Base-by-base conservation (phyloP, 1,140 invertebrate species). In the Saccostrea glomerata region DNA sequence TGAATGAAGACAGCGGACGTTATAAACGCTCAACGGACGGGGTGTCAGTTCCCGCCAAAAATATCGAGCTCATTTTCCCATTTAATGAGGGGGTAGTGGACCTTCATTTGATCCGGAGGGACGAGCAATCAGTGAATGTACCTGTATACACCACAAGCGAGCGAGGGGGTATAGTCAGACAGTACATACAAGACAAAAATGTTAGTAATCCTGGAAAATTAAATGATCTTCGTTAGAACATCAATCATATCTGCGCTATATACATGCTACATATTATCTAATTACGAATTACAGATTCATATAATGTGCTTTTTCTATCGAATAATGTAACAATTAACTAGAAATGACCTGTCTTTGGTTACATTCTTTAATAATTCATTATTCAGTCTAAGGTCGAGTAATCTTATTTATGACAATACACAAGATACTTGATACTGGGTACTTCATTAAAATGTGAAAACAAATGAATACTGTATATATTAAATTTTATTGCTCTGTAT, bases 41-140 rank as follows among this genome's bases (percentile, higher is more conserved):
- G 12, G 82, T 84, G 47, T 56, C 55, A 23, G 20, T 55, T 55
- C 82, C 82, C 82, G 40, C 82, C 82, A 84, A 54, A 54, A 84
- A 47, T 12, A 54, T 84, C 9, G 23, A 23, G 7, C 36, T 84
- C 82, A 55, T 17, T 23, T 84, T 84, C 55, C 40, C 23, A 11
- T 55, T 84, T 5, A 54, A 84, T 84, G n/a, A 54, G 17, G 55
- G 55, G 30, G n/a, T 30, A 54, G 40, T 84, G 82, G 55, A 54
- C 82, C 82, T 84, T 30, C 82, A 84, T 56, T 25, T 84, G 12
- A 84, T 17, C 36, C 47, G 82, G 7, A 55, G 5, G 17, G 82
- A 84, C 20, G 82, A 84, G 20, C 17, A 30, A 2, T 55, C 47
- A 20, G 55, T 23, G 47, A 84, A 56, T 54, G 82, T 84, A 12